Evolutionary conservation across 2,797 vertebrate genomes (phyloP).

Genomic region (Sebastes wilsoni): DNA sequence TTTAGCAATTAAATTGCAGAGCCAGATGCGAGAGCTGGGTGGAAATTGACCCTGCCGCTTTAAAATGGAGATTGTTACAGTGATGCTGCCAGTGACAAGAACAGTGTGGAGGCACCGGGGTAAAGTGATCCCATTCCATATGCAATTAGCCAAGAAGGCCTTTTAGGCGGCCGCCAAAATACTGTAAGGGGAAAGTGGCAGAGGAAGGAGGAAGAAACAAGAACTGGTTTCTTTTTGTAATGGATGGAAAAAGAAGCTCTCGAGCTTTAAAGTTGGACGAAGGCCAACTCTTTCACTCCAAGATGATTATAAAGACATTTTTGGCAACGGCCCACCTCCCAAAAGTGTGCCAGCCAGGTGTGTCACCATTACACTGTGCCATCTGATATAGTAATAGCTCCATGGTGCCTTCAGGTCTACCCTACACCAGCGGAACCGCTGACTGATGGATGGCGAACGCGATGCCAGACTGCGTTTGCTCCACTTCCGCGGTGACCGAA

Average conservation of each 20-base stretch:
- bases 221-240: not conserved
- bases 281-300: not conserved
- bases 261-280: not conserved
- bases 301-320: not conserved
- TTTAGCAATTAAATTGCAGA: slow-evolving; percentile 71
- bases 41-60: slow-evolving; percentile 75
- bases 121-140: slow-evolving; percentile 77
- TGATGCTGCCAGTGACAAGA: slow-evolving; percentile 57
- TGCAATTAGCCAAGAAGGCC: slow-evolving; percentile 75
- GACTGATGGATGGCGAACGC: slow-evolving; percentile 2
- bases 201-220: not conserved
- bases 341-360: slow-evolving; percentile 20
- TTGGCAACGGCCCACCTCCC: not conserved
- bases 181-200: slow-evolving; percentile 6
- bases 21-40: slow-evolving; percentile 62
- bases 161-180: slow-evolving; percentile 50
- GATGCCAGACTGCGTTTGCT: not conserved
- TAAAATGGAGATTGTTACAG: slow-evolving; percentile 75
- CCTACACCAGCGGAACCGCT: slow-evolving; percentile 16
- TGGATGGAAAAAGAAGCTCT: not conserved
- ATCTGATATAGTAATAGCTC: slow-evolving; percentile 47
- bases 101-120: slow-evolving; percentile 52
- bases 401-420: slow-evolving; percentile 26
- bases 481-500: slow-evolving; percentile 1
- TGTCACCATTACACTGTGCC: slow-evolving; percentile 22